A percentile compares a stretch with the other conserved stretches of the same genome.
Evolutionary conservation across 2,113 vertebrate genomes (phyloP).

Genomic region (Prolemur simus): DNA sequence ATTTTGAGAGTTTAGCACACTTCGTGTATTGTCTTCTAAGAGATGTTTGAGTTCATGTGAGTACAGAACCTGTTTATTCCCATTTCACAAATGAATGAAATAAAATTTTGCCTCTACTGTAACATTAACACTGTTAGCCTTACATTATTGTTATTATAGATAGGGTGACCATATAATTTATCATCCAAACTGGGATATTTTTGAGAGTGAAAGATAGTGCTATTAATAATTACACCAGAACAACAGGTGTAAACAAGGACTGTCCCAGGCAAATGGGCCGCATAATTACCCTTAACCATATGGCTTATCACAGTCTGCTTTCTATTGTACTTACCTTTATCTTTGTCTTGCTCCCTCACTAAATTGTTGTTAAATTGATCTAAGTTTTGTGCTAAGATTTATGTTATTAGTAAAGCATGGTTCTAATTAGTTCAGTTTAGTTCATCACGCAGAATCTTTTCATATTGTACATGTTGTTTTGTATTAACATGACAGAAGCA

Average conservation of each 20-base stretch:
- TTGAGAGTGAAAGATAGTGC: not conserved
- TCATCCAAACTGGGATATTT: not conserved
- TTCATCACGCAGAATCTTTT: not conserved
- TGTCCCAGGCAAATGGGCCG: not conserved
- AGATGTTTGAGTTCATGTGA: not conserved
- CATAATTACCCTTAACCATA: not conserved
- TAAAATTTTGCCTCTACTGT: not conserved
- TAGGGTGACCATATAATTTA: not conserved
- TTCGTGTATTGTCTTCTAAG: conserved; percentile 29
- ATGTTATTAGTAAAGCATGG: conserved; percentile 6
- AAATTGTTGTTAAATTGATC: conserved; percentile 16
- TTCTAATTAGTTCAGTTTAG: not conserved
- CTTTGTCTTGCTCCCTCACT: not conserved
- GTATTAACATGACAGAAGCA: not conserved
- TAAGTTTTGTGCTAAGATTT: conserved; percentile 4
- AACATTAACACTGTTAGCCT: not conserved
- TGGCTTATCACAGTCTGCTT: not conserved
- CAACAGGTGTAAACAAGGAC: not conserved
- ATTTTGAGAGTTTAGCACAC: not conserved
- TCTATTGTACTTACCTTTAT: not conserved
- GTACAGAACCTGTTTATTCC: not conserved
- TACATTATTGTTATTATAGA: not conserved
- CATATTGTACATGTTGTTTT: not conserved
- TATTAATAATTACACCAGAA: conserved; percentile 8
- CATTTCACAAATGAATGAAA: not conserved